phyloP scores from a whole-genome alignment of 1,140 invertebrate species.

The Papilio machaon region DNA sequence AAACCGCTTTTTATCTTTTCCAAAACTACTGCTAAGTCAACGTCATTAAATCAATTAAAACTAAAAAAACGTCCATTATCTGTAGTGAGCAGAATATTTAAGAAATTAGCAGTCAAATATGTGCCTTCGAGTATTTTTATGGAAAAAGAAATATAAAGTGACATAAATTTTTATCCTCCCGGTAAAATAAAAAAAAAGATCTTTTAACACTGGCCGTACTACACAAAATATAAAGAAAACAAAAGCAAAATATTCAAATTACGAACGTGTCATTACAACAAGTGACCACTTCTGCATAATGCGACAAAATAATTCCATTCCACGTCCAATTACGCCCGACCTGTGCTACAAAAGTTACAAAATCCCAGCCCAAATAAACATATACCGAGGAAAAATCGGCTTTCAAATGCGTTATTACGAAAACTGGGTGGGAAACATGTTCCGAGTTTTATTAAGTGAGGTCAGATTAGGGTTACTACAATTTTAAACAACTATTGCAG shows the following conservation, averaged over 20 bases:
- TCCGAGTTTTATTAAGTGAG: conserved; percentile 38
- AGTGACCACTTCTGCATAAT: conserved; percentile 36
- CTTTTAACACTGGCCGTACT: not conserved
- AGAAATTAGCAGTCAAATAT: not conserved
- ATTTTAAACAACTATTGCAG: not conserved
- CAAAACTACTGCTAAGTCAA: not conserved
- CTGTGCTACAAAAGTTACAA: conserved; percentile 25
- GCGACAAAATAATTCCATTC: conserved; percentile 38
- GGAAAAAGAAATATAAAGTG: not conserved
- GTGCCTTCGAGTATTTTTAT: not conserved
- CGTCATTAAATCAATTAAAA: conserved; percentile 14
- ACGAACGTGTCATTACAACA: conserved; percentile 33
- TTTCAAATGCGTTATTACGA: conserved; percentile 39
- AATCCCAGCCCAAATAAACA: conserved; percentile 36
- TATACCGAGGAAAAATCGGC: conserved; percentile 35
- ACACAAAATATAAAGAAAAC: not conserved
- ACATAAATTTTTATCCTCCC: not conserved
- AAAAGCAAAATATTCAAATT: conserved; percentile 29
- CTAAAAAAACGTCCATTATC: not conserved
- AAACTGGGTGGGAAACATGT: conserved; percentile 39
- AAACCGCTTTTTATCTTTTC: not conserved
- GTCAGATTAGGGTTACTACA: conserved; percentile 29
- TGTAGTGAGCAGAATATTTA: not conserved
- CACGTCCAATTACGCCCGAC: conserved; percentile 27
- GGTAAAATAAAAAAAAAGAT: not conserved